These are phyloP conservation scores for Drosophila triauraria DNA, from an alignment of 1,140 invertebrate species.

Conservation along the genomic window DNA sequence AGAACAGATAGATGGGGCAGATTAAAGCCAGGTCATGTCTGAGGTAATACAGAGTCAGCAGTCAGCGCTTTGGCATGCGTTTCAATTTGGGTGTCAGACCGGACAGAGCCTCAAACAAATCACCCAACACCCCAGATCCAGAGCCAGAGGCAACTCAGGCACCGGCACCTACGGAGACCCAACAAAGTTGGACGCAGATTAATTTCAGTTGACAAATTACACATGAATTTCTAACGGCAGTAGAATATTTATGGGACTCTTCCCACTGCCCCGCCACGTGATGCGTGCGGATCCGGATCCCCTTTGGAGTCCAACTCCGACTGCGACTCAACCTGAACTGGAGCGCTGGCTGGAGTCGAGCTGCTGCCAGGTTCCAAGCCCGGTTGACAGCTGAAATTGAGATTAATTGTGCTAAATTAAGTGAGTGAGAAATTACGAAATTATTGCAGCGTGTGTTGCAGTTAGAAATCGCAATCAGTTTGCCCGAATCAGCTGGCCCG, in stretches of 20 bases:
- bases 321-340: slow-evolving; percentile 50
- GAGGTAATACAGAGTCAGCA: slow-evolving; percentile 25
- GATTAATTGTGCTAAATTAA: slow-evolving; percentile 82
- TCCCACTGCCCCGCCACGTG: slow-evolving; percentile 51
- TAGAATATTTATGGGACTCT: slow-evolving; percentile 77
- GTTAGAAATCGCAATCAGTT: slow-evolving; percentile 81
- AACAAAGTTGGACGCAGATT: slow-evolving; percentile 58
- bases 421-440: slow-evolving; percentile 83
- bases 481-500: slow-evolving; percentile 51
- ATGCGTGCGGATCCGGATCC: slow-evolving; percentile 37
- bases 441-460: slow-evolving; percentile 74
- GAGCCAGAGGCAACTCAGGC: not conserved
- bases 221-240: slow-evolving; percentile 75
- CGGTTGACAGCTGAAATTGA: slow-evolving; percentile 80
- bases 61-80: slow-evolving; percentile 40
- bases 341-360: slow-evolving; percentile 10
- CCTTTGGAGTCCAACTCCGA: slow-evolving; percentile 10
- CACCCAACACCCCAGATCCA: slow-evolving; percentile 41
- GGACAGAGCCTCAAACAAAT: slow-evolving; percentile 43
- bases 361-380: slow-evolving; percentile 15
- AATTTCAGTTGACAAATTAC: slow-evolving; percentile 81
- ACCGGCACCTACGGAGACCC: slow-evolving; percentile 5
- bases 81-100: slow-evolving; percentile 43
- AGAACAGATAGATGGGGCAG: slow-evolving; percentile 27
- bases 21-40: slow-evolving; percentile 46